Base-by-base conservation (phyloP, 1,140 invertebrate species). In the Drosophila takahashii region DNA sequence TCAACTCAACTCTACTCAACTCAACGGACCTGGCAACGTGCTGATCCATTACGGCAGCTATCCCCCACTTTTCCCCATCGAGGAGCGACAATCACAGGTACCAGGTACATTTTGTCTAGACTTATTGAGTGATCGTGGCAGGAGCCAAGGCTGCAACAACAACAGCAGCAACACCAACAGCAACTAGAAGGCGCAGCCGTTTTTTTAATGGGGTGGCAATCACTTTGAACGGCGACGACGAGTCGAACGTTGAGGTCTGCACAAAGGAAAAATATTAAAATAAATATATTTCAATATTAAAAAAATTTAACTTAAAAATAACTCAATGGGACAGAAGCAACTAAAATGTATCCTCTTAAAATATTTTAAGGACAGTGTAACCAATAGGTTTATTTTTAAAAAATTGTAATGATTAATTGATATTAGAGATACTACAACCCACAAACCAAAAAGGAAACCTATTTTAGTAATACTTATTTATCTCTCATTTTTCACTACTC, bases 201-300 rank as follows among this genome's bases (percentile, higher is more conserved):
- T 81, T 87, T 86, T 90, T 90, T 90, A 90, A 90, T 90, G 87
- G 87, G 87, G 87, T 90, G 87, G 87, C 87, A 90, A 90, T 90
- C 87, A 90, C 84, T 89, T 89, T 83, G 72, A 83, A 89, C 77
- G 85, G 87, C 79, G 81, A 77, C 73, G 83, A 71, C 64, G 59
- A 70, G 76, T 32, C 53, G 53, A 51, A 64, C 81, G 54, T 65
- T 57, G 32, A 53, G 56, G 39, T 42, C 44, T 70, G 39, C 36
- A 67, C 60, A 26, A 29, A 6, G 59, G 15, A 13, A 66, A 62
- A 66, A 66, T 26, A 18, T 13, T 3, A 6, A 5, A 4, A 52
- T 29, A 39, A n/a, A 10, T n/a, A 10, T 34, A 5, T 7, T 5
- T 4, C 15, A 41, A 15, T 22, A 22, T 10, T 22, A 6, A 13